A percentile compares a stretch with the other conserved stretches of the same genome.
Evolutionary conservation across 2,113 vertebrate species (phyloP).

Genomic region (Psilopogon haemacephalus): DNA sequence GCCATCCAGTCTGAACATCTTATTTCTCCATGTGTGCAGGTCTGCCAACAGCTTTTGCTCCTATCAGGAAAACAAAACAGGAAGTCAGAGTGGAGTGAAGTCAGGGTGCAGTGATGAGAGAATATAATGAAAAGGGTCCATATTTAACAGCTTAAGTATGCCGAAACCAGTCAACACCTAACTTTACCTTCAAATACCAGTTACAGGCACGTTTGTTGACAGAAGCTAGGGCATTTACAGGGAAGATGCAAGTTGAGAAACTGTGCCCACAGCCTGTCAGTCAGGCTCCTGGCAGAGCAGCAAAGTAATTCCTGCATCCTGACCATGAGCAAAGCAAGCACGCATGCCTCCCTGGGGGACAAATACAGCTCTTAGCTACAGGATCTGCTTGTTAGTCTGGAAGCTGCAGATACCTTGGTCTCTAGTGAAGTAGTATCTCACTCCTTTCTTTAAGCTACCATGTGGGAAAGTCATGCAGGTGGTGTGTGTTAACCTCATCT

Average conservation of each 20-base stretch:
- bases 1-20: background rate
- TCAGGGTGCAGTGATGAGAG: background rate
- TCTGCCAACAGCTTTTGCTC: background rate
- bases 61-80: background rate
- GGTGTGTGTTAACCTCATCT: background rate
- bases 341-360: fast-evolving
- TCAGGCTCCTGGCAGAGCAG: background rate
- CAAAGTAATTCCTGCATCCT: background rate
- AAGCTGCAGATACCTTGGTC: background rate
- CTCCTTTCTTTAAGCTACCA: background rate
- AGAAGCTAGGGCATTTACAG: background rate
- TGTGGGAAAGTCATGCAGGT: background rate
- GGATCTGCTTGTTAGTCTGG: background rate
- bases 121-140: background rate
- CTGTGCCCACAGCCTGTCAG: background rate
- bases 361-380: background rate
- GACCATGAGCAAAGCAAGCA: background rate
- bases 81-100: too few species aligned
- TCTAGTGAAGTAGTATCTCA: background rate
- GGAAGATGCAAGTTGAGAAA: background rate
- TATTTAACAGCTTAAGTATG: background rate
- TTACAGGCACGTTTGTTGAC: background rate
- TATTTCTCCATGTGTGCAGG: background rate
- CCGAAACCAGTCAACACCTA: background rate
- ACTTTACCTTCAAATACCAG: background rate